Percentiles rank a stretch among this genome's conserved stretches.
Evolutionary conservation across 30 jellyfish, hydroid and myxozoan genomes (phyloP).

Genomic region (Hydractinia symbiolongicarpus): DNA sequence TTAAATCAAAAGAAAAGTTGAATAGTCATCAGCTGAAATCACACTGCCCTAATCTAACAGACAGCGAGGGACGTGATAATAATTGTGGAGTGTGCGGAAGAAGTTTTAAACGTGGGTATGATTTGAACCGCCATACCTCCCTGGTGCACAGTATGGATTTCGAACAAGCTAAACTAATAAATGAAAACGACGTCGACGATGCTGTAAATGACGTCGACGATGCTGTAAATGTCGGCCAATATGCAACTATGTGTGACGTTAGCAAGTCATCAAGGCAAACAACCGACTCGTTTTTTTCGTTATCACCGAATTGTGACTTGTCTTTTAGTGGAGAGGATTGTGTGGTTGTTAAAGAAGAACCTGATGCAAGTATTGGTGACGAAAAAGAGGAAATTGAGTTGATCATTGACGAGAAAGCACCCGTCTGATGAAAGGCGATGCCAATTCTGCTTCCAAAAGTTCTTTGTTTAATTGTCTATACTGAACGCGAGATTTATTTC

Average conservation of each 20-base stretch:
- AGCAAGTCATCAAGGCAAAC: neutral
- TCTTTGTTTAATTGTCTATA: too few species aligned
- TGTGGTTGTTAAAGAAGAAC: too few species aligned
- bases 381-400: too few species aligned
- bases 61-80: constrained; percentile 1
- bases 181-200: neutral
- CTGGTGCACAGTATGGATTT: constrained; percentile 11
- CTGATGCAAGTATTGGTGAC: too few species aligned
- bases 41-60: neutral
- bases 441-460: too few species aligned
- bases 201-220: neutral
- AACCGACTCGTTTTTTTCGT: too few species aligned
- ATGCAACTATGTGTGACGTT: constrained; percentile 6
- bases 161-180: constrained; percentile 11
- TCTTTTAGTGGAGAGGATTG: too few species aligned
- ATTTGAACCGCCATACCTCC: constrained; percentile 25
- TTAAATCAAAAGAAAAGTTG: neutral
- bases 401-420: too few species aligned
- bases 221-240: neutral
- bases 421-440: too few species aligned
- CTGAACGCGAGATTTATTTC: too few species aligned
- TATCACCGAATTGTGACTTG: too few species aligned
- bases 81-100: constrained; percentile 18
- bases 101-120: constrained; percentile 15
- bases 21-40: neutral